phyloP scores from a whole-genome alignment of 2,888 invertebrate genomes.

The Drosophila aldrichi region DNA sequence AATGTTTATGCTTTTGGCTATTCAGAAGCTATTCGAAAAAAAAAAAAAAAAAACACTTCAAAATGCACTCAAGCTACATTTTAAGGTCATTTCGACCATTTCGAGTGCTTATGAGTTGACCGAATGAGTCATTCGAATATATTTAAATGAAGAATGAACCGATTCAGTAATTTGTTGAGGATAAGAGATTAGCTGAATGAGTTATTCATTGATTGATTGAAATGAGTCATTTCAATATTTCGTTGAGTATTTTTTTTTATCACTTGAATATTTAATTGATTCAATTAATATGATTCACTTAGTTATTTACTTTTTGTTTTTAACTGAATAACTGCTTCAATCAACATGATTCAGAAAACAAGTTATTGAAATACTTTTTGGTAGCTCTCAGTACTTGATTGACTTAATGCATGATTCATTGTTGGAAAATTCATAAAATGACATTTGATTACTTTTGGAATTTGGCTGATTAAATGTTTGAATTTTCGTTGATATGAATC shows the following conservation, averaged over 20 bases:
- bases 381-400: too few species aligned
- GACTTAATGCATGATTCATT: background rate
- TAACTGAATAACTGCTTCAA: too few species aligned
- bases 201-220: background rate
- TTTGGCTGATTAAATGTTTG: too few species aligned
- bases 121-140: constrained; percentile 7
- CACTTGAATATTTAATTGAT: background rate
- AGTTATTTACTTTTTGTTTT: background rate
- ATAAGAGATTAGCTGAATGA: background rate
- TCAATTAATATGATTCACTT: background rate
- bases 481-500: background rate
- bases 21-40: constrained; percentile 5
- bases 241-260: background rate
- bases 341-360: too few species aligned
- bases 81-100: constrained; percentile 7
- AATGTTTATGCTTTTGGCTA: constrained; percentile 57
- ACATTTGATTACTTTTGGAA: too few species aligned
- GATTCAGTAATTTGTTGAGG: background rate
- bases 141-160: background rate
- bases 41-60: background rate
- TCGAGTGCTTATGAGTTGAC: background rate
- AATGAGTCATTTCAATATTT: background rate
- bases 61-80: constrained; percentile 28
- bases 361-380: too few species aligned
- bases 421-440: background rate